Conservation (phyloP, 2,797 vertebrate species). For the Schizopygopsis pylzovi region DNA sequence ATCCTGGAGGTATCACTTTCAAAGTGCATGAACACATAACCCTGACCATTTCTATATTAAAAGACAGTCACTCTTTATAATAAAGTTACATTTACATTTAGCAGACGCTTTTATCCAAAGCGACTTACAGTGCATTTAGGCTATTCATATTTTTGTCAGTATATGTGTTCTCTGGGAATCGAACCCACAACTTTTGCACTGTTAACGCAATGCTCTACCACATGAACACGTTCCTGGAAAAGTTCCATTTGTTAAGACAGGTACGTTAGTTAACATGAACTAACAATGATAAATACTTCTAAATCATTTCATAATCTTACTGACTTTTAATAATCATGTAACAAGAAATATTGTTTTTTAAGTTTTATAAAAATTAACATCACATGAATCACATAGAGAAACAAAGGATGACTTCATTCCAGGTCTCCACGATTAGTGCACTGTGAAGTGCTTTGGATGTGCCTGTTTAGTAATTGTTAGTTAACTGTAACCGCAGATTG, state of each 20-base stretch:
- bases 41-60: background rate
- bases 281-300: background rate
- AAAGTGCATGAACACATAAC: background rate
- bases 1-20: background rate
- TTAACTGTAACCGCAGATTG: slow-evolving; percentile 11
- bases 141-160: too few species aligned
- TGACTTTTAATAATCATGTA: background rate
- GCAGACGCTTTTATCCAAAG: too few species aligned
- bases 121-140: too few species aligned
- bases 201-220: too few species aligned
- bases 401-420: background rate
- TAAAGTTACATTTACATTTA: background rate
- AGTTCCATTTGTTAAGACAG: background rate
- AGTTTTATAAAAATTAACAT: background rate
- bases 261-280: background rate
- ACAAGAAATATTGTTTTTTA: too few species aligned
- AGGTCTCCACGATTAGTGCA: background rate
- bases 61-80: too few species aligned
- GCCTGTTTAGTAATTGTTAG: background rate
- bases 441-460: background rate
- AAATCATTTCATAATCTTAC: background rate
- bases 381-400: background rate
- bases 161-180: too few species aligned
- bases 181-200: too few species aligned
- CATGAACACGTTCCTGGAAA: too few species aligned